These are phyloP conservation scores for Lacerta agilis DNA, from an alignment of 2,797 vertebrate genomes.

Conservation along the genomic window DNA sequence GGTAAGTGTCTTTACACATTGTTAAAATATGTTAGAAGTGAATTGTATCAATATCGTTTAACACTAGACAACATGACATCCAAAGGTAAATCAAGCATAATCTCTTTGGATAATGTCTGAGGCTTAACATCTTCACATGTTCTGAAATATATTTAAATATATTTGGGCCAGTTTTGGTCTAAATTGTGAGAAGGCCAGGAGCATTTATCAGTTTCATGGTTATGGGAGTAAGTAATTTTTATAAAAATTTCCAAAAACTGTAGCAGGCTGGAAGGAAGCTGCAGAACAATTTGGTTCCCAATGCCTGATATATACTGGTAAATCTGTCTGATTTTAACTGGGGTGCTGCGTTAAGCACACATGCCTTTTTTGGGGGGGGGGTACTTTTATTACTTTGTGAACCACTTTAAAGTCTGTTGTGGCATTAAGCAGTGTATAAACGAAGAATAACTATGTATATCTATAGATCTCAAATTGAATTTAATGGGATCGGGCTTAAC, in stretches of 20 bases:
- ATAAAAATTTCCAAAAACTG: not conserved
- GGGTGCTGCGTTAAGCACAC: not conserved
- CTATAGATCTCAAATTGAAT: no score
- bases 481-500: no score
- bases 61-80: slow-evolving; percentile 26
- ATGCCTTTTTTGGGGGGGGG: no score
- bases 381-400: no score
- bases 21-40: not conserved
- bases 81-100: slow-evolving; percentile 18
- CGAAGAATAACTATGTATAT: no score
- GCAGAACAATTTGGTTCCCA: not conserved
- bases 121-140: not conserved
- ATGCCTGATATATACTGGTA: not conserved
- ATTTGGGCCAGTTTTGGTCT: not conserved
- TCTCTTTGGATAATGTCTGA: slow-evolving; percentile 27
- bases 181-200: not conserved
- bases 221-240: not conserved
- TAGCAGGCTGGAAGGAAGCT: rapidly evolving
- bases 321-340: not conserved
- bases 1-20: no score
- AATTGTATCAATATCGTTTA: slow-evolving; percentile 6
- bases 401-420: no score
- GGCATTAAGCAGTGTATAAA: no score
- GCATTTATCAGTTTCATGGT: not conserved
- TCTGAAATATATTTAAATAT: not conserved